Base-by-base conservation (phyloP, 1,140 invertebrate genomes). In the Sitophilus oryzae region DNA sequence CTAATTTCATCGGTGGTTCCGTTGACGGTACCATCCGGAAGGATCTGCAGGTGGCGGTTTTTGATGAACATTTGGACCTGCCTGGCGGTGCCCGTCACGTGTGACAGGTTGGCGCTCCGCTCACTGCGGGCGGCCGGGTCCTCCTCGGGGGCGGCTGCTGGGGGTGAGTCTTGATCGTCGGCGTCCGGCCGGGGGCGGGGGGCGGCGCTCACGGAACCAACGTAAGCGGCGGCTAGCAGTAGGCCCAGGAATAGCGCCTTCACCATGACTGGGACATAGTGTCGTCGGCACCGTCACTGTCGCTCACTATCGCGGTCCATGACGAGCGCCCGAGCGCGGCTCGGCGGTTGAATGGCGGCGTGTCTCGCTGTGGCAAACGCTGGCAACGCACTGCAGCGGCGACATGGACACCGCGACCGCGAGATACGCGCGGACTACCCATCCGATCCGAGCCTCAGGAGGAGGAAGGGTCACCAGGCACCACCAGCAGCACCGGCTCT, bases 31-130 rank as follows among this genome's bases (percentile, higher is more conserved):
- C 86, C 86, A 73, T 89, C 85, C 38, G 84, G 83, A 69, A 86
- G 67, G 47, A 89, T 76, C 73, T 89, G 86, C 56, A 90, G 76
- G 68, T 85, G 82, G 53, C 81, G 77, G 73, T 89, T 86, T 71
- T 85, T 88, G 68, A 90, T 81, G 73, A 82, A 86, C 78, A 90
- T 81, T 71, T 85, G 84, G 62, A 89, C 87, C 65, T 85, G 87
- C 51, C 85, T 76, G 16, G 82, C 81, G 18, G 81, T 79, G 64
- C 85, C 85, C 16, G 79, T 82, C 66, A 85, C 82, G 69, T 84
- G 82, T 53, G 84, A 84, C 64, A 88, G 74, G 75, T 85, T 83
- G 65, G 85, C 83, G 62, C 83, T 85, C 68, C 85, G 79, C 68
- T 82, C 81, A 59, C 74, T 76, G 23, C 76, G 74, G 40, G 65